Evolutionary conservation across 1,140 invertebrate genomes (phyloP).

Genomic region (Lerema accius): DNA sequence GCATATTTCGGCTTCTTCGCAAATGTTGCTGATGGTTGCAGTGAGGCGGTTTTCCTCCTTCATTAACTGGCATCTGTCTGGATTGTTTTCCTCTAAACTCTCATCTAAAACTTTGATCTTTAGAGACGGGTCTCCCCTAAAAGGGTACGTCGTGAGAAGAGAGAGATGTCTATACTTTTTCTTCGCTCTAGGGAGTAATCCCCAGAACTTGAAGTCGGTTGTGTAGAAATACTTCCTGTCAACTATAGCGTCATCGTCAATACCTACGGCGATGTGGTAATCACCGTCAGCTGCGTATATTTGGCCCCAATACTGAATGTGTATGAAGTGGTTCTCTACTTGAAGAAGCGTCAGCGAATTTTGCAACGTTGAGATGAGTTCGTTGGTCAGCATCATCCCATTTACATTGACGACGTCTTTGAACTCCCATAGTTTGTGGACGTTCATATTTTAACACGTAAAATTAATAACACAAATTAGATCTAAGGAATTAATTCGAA

Average conservation of each 20-base stretch:
- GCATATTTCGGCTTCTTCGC: slow-evolving; percentile 86
- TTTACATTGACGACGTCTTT: slow-evolving; percentile 72
- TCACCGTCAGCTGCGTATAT: slow-evolving; percentile 86
- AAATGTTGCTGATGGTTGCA: slow-evolving; percentile 87
- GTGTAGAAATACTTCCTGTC: slow-evolving; percentile 89
- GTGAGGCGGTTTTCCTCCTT: slow-evolving; percentile 91
- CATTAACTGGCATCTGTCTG: slow-evolving; percentile 81
- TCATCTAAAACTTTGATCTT: slow-evolving; percentile 78
- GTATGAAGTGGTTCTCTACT: slow-evolving; percentile 89
- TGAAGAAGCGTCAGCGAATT: slow-evolving; percentile 88
- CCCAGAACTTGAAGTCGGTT: slow-evolving; percentile 87
- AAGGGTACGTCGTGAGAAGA: slow-evolving; percentile 69
- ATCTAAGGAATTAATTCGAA: neutral
- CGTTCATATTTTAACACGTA: slow-evolving; percentile 52
- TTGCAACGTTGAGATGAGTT: slow-evolving; percentile 86
- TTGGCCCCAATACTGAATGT: slow-evolving; percentile 89
- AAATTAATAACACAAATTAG: neutral
- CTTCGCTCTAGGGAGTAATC: slow-evolving; percentile 85
- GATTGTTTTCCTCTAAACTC: slow-evolving; percentile 68
- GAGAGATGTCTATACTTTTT: slow-evolving; percentile 84
- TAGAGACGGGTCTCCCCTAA: slow-evolving; percentile 65
- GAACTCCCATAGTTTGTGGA: slow-evolving; percentile 75
- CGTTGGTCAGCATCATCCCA: slow-evolving; percentile 85
- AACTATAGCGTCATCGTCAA: slow-evolving; percentile 85
- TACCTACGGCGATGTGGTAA: slow-evolving; percentile 90